phyloP scores from a whole-genome alignment of 2,113 vertebrate species.

The Xiphorhynchus elegans region DNA sequence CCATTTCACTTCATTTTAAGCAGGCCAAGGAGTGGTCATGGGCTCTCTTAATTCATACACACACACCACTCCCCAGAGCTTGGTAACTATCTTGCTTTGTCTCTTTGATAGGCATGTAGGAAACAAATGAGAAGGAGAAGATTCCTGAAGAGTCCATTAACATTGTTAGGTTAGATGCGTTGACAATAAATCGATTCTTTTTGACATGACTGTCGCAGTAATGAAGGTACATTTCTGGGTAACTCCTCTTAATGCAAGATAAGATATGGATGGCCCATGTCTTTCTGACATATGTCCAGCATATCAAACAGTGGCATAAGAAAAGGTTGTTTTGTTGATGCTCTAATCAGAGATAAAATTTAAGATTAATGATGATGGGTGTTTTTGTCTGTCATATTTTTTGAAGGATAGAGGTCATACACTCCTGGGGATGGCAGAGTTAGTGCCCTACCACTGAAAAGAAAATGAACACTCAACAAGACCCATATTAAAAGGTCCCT shows the following conservation, averaged over 20 bases:
- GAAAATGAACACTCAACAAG: constrained; percentile 7
- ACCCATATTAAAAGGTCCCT: constrained; percentile 14
- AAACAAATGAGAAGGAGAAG: constrained; percentile 80
- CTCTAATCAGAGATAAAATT: constrained; percentile 65
- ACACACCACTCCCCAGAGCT: constrained; percentile 72
- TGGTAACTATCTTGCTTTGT: constrained; percentile 67
- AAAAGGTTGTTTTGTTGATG: constrained; percentile 74
- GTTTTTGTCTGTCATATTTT: neutral
- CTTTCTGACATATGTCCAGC: constrained; percentile 76
- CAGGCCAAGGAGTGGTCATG: constrained; percentile 66
- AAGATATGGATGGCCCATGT: constrained; percentile 73
- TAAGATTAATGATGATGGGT: constrained; percentile 62
- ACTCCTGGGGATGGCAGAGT: constrained; percentile 31
- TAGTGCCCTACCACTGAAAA: constrained; percentile 6
- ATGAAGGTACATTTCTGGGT: constrained; percentile 79
- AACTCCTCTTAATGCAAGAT: constrained; percentile 75
- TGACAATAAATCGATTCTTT: constrained; percentile 82
- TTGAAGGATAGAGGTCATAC: constrained; percentile 20
- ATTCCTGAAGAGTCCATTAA: constrained; percentile 78
- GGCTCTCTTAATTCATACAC: constrained; percentile 45
- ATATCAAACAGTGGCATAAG: constrained; percentile 63
- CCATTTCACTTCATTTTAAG: constrained; percentile 45
- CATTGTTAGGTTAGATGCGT: constrained; percentile 69
- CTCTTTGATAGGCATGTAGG: constrained; percentile 75
- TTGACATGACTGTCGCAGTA: constrained; percentile 77